These are phyloP conservation scores for Sprattus sprattus DNA, from an alignment of 2,113 vertebrate species.

Conservation along the genomic window DNA sequence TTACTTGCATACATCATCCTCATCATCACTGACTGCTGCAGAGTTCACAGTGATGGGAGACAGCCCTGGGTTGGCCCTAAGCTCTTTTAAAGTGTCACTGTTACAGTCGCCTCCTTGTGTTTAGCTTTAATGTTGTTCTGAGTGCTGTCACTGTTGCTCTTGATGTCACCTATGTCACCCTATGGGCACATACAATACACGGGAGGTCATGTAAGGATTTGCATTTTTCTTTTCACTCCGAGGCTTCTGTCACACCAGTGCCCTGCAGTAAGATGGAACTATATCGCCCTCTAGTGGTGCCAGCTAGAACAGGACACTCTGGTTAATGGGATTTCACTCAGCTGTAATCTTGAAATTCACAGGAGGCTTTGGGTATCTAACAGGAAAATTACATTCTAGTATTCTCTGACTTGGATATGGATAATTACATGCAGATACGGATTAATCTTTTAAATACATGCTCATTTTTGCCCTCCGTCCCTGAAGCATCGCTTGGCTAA, in stretches of 20 bases:
- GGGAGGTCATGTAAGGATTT: not conserved
- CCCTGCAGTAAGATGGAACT: slow-evolving; percentile 1
- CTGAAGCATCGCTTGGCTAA: not conserved
- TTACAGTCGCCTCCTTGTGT: not conserved
- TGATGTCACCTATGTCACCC: not conserved
- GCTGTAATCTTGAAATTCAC: not conserved
- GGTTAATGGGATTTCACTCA: not conserved
- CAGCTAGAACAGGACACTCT: not conserved
- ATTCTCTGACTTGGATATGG: not conserved
- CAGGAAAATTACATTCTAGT: not conserved
- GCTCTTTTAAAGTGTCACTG: too few species aligned
- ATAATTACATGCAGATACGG: not conserved
- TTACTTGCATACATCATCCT: not conserved
- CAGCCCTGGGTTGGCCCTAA: not conserved
- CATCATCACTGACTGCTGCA: not conserved
- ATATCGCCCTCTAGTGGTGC: slow-evolving; percentile 36
- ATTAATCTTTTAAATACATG: slow-evolving; percentile 15
- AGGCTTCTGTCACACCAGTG: not conserved
- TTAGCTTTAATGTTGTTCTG: not conserved
- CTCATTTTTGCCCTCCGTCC: not conserved
- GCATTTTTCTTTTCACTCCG: not conserved
- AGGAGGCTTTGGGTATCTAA: too few species aligned
- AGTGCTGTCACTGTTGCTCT: not conserved
- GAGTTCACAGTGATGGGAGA: not conserved
- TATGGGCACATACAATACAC: not conserved